Conservation (phyloP, 35 echinoderm and acorn worm genomes). For the Acanthaster planci region DNA sequence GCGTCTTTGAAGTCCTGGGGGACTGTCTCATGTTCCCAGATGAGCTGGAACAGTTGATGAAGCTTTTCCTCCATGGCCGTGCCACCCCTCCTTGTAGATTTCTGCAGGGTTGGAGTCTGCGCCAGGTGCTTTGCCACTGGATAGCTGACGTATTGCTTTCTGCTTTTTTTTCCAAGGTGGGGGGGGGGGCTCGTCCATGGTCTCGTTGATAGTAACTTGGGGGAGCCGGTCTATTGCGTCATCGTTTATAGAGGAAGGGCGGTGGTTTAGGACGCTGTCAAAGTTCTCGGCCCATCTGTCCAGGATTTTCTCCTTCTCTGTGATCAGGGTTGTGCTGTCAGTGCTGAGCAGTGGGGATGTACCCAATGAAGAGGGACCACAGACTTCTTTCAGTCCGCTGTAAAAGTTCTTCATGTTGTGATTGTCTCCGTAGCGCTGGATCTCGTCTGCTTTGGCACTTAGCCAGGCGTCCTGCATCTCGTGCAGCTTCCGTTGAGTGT, state of each 20-base stretch:
- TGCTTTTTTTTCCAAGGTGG: not conserved
- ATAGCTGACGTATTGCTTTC: conserved; percentile 6
- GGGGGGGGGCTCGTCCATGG: not conserved
- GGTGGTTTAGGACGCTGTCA: conserved; percentile 15
- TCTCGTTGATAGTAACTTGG: not conserved
- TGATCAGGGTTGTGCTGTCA: conserved; percentile 17
- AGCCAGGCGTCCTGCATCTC: conserved; percentile 25
- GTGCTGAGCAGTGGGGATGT: conserved; percentile 7
- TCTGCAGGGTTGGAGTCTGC: not conserved
- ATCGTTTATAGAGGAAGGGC: not conserved
- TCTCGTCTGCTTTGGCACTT: not conserved
- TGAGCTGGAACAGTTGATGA: not conserved
- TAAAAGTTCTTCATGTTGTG: conserved; percentile 33
- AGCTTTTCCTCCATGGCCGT: not conserved
- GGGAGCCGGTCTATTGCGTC: not conserved
- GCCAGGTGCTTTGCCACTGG: conserved; percentile 8
- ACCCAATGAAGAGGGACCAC: not conserved
- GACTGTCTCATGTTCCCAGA: not conserved
- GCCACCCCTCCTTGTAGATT: not conserved
- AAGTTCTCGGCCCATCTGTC: conserved; percentile 38
- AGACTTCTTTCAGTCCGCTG: conserved; percentile 5
- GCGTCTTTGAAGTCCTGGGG: conserved; percentile 12
- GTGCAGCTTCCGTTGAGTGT: not conserved
- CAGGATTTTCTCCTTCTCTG: conserved; percentile 15
- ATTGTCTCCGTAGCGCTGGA: conserved; percentile 12